phyloP scores from a whole-genome alignment of 2,888 invertebrate species.

The Cryptus viduatorius region DNA sequence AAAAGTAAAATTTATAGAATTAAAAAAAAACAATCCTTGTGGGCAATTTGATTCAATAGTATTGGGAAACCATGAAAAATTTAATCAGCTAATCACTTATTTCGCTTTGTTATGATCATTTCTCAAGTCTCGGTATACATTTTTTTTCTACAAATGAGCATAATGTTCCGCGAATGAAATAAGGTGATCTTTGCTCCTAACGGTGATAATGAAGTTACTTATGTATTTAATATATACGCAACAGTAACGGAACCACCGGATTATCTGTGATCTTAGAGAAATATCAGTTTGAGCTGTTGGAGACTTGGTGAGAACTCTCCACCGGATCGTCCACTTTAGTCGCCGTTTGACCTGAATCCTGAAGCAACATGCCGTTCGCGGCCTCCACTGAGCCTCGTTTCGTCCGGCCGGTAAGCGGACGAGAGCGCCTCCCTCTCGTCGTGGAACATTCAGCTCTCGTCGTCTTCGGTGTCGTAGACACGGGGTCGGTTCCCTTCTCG shows the following conservation, averaged over 20 bases:
- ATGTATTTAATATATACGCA: not conserved
- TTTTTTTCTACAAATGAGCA: not conserved
- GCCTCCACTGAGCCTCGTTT: conserved; percentile 12
- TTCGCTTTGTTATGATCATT: no score
- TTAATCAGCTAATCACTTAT: no score
- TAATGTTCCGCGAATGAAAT: not conserved
- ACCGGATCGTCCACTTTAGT: conserved; percentile 71
- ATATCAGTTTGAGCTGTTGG: conserved; percentile 19
- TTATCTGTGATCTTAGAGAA: not conserved
- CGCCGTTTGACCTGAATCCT: conserved; percentile 76
- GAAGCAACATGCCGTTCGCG: conserved; percentile 48
- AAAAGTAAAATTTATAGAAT: no score
- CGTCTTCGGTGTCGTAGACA: conserved; percentile 41
- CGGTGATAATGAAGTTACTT: not conserved
- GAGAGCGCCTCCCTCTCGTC: conserved; percentile 62
- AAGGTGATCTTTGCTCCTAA: not conserved
- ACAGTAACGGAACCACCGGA: not conserved
- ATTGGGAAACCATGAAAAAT: no score
- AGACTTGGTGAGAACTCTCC: conserved; percentile 62
- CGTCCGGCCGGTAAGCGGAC: conserved; percentile 46
- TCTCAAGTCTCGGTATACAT: no score
- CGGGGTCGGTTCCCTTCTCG: conserved; percentile 48
- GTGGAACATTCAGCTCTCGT: conserved; percentile 24
- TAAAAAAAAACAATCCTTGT: no score
- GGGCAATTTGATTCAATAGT: no score